Evolutionary conservation across 2,888 invertebrate species (phyloP).

Genomic region (Trilocha varians): DNA sequence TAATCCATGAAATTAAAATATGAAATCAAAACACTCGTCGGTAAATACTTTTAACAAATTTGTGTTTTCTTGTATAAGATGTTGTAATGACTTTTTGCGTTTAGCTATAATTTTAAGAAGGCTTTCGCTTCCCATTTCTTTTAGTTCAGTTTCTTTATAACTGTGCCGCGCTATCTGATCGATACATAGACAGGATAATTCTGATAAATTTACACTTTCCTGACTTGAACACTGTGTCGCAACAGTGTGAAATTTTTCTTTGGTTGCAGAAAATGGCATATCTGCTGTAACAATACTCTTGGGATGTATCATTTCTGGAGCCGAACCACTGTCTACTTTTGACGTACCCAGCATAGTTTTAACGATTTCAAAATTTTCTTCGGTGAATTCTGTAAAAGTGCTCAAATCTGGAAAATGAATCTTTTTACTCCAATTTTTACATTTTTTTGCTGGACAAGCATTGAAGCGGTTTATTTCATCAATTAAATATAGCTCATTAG

Average conservation of each 20-base stretch:
- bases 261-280: slow-evolving; percentile 42
- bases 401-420: slow-evolving; percentile 35
- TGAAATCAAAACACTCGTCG: slow-evolving; percentile 49
- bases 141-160: slow-evolving; percentile 8
- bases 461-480: slow-evolving; percentile 33
- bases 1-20: slow-evolving; percentile 19
- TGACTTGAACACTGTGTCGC: slow-evolving; percentile 55
- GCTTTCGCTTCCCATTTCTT: slow-evolving; percentile 17
- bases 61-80: slow-evolving; percentile 37
- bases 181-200: slow-evolving; percentile 33
- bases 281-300: slow-evolving; percentile 29
- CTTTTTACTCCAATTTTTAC: slow-evolving; percentile 29
- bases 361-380: slow-evolving; percentile 46
- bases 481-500: slow-evolving; percentile 35
- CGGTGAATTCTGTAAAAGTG: slow-evolving; percentile 46
- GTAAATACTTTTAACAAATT: slow-evolving; percentile 50
- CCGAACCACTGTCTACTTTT: slow-evolving; percentile 8
- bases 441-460: slow-evolving; percentile 35
- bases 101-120: slow-evolving; percentile 25
- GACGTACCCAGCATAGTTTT: slow-evolving; percentile 31
- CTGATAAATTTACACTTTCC: slow-evolving; percentile 30
- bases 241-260: slow-evolving; percentile 32
- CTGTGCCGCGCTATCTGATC: slow-evolving; percentile 11
- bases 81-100: slow-evolving; percentile 38
- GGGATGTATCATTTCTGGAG: slow-evolving; percentile 27